Evolutionary conservation across 2,888 invertebrate species (phyloP), one percentile per base, ranked within the genome.

Genomic region (Tenthredo distinguenda): DNA sequence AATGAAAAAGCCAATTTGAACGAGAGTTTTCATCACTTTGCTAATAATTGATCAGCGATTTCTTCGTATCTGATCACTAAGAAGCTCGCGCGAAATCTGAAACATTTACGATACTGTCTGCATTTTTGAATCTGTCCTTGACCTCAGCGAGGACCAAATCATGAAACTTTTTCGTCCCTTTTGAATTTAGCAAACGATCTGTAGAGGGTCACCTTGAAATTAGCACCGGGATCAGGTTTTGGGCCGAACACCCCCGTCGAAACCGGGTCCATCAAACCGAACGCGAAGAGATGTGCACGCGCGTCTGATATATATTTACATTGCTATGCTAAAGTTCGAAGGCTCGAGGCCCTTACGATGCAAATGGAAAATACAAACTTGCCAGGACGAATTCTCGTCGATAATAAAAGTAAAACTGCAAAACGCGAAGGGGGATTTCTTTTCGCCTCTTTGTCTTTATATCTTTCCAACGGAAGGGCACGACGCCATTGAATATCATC

Each of bases 181-280:
- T 83, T 83, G 34, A 47, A n/a, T 83, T 83, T 43, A 15, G 47
- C 2, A 21, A 83, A 50, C 18, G 31, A 43, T 68, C 83, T 68
- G 26, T 21, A 18, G 84, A 86, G 85, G 86, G 87, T 87, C 87
- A 87, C 87, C 87, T 87, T 87, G 84, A 85, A 84, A 86, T 85
- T 88, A 87, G 81, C 86, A 72, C 77, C 84, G 79, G 79, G 84
- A 88, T 88, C 88, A 87, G 87, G 87, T 88, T 88, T 87, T 86
- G 85, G 86, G 72, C 86, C 84, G 86, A 82, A 79, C 81, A 65
- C 83, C 84, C 84, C 85, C 85, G 62, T 87, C 85, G 82, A 74
- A 85, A 87, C 87, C 85, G 74, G 86, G 81, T 86, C 87, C 86
- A 88, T 87, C 86, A 81, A 81, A 50, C 40, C 86, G 37, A 86